Conservation (phyloP, 2,797 vertebrate genomes). For the Syngnathus acus region DNA sequence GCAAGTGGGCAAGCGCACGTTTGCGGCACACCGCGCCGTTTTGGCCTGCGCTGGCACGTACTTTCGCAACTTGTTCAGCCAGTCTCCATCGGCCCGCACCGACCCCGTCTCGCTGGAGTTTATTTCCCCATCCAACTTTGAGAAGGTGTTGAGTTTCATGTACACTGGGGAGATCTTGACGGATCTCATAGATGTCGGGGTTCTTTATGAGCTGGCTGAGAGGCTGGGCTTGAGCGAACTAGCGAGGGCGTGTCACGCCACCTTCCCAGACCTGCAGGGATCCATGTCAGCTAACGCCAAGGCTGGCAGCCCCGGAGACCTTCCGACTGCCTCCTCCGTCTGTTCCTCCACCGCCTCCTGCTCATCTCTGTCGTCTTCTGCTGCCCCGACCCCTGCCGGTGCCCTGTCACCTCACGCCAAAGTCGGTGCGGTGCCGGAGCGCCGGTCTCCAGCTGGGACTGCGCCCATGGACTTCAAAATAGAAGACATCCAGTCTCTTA, state of each 20-base stretch:
- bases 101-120: conserved; percentile 85
- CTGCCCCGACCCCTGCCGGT: conserved; percentile 44
- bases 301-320: conserved; percentile 27
- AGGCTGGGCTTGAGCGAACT: conserved; percentile 83
- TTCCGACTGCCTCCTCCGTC: conserved; percentile 42
- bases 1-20: conserved; percentile 84
- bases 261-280: conserved; percentile 88
- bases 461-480: conserved; percentile 69
- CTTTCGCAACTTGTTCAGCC: conserved; percentile 84
- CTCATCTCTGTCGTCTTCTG: conserved; percentile 69
- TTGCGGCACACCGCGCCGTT: conserved; percentile 86
- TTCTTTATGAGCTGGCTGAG: conserved; percentile 91
- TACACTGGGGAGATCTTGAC: conserved; percentile 92
- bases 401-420: conserved; percentile 53
- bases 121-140: conserved; percentile 87
- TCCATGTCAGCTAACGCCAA: conserved; percentile 61
- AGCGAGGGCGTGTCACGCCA: conserved; percentile 84
- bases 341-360: conserved; percentile 68
- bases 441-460: not conserved
- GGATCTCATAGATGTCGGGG: conserved; percentile 89
- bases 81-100: conserved; percentile 52
- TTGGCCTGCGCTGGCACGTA: conserved; percentile 84
- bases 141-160: conserved; percentile 91
- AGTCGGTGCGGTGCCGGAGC: conserved; percentile 7
- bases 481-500: conserved; percentile 67